phyloP scores from a whole-genome alignment of 2,797 vertebrate species.

The Sebastes kiyomatsui region DNA sequence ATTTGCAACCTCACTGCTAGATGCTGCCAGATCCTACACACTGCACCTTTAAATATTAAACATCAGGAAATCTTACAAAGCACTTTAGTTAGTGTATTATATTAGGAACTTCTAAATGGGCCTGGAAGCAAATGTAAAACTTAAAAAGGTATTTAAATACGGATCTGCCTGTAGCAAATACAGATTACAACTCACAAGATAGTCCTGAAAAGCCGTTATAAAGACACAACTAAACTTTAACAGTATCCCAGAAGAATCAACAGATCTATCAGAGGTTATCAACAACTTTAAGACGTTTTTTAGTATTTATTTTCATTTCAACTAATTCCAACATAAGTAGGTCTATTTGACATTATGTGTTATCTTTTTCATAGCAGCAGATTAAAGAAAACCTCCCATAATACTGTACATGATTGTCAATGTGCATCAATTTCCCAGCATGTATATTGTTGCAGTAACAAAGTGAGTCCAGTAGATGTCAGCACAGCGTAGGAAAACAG shows the following conservation, averaged over 20 bases:
- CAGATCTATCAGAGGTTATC: no score
- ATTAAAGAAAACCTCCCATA: neutral
- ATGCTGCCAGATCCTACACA: no score
- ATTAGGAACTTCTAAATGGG: no score
- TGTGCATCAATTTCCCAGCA: neutral
- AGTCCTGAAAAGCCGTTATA: neutral
- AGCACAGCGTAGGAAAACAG: conserved; percentile 40
- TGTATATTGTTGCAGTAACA: neutral
- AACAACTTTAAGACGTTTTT: neutral
- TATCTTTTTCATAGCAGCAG: neutral
- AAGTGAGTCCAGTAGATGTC: conserved; percentile 56
- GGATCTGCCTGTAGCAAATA: accelerated
- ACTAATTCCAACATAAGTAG: neutral
- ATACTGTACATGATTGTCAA: neutral
- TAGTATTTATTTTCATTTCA: neutral
- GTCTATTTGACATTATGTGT: neutral
- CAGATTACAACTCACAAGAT: neutral
- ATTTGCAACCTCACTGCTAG: no score
- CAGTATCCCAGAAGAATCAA: neutral
- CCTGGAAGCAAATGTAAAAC: no score
- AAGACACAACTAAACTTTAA: neutral
- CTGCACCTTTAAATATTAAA: no score
- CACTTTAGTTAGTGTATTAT: no score
- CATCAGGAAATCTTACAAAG: no score
- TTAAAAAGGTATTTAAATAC: no score